Evolutionary conservation across 2,113 vertebrate species (phyloP), one percentile per base, ranked within the genome.

Genomic region (Oophaga pumilio): DNA sequence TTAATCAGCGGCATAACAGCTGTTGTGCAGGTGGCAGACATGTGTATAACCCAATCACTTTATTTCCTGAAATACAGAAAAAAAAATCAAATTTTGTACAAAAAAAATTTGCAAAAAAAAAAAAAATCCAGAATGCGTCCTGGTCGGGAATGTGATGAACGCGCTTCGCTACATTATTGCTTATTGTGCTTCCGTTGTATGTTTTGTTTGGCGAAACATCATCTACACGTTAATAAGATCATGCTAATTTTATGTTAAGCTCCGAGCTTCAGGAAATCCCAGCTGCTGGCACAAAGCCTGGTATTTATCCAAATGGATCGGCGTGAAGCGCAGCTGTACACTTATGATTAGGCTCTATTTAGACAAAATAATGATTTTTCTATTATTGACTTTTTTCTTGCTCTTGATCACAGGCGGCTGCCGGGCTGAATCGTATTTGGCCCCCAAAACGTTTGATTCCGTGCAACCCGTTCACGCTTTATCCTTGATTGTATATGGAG

Each of bases 341-440:
- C 77, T 84, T 76, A 88, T 66, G 87, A 88, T 88, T 88, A 88
- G 68, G 60, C 87, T 28, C 81, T 84, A 84, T 88, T 88, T 88
- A 88, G 87, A 88, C 81, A 88, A 88, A 88, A 88, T 88, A 88
- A 88, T 88, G 81, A 88, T 88, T 88, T 88, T 88, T 88, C 87
- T 88, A 88, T 88, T 88, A 88, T 88, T 76, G 87, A 77, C 78
- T 87, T 52, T 87, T 81, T 87, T 87, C 28, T 60, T 73, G 11
- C 57, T 82, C 73, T 62, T 71, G 33, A 87, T 82, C 62, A 69
- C 49, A 80, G 52, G 43, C 85, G 33, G 24, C 53, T 43, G 64
- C n/a, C 15, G 20, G 28, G 6, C n/a, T 28, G n/a, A 24, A 52
- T 71, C 60, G 77, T 60, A 26, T 71, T 73, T 56, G 50, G 17